These are phyloP conservation scores for Xiphophorus maculatus DNA, from an alignment of 2,113 vertebrate species.

Conservation along the genomic window DNA sequence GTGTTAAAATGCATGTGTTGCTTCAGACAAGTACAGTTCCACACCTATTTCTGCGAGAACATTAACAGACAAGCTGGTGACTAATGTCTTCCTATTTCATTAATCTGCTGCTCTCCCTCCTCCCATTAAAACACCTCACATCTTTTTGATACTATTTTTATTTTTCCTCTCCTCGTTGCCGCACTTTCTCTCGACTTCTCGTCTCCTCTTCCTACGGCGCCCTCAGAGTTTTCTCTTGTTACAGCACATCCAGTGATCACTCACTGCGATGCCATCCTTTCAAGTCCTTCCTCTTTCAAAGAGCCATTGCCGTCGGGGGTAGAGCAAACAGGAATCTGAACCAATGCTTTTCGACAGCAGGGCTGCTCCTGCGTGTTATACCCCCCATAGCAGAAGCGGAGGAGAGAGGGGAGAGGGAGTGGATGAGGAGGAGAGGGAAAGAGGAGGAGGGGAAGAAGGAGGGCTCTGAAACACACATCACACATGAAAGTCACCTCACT, in stretches of 20 bases:
- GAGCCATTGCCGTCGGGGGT: constrained; percentile 65
- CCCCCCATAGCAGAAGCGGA: constrained; percentile 59
- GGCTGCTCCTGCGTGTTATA: constrained; percentile 63
- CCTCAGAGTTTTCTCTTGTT: constrained; percentile 67
- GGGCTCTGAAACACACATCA: constrained; percentile 66
- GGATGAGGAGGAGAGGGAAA: constrained; percentile 10
- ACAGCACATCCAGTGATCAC: constrained; percentile 70
- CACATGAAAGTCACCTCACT: constrained; percentile 77
- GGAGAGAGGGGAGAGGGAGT: constrained; percentile 16
- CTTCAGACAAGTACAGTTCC: constrained; percentile 29
- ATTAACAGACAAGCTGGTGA: constrained; percentile 23
- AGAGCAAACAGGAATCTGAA: constrained; percentile 69
- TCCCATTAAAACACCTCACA: constrained; percentile 41
- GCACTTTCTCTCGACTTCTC: constrained; percentile 16
- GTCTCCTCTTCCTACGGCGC: constrained; percentile 44
- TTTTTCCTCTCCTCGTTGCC: constrained; percentile 9
- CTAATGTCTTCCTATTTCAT: constrained; percentile 13
- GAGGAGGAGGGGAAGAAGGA: constrained; percentile 11
- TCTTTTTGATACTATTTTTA: constrained; percentile 34
- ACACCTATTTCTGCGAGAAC: constrained; percentile 22
- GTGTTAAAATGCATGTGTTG: constrained; percentile 37
- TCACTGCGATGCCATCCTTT: constrained; percentile 72
- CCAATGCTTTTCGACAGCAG: constrained; percentile 74
- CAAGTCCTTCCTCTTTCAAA: constrained; percentile 73
- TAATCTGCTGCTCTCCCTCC: constrained; percentile 28